Percentiles rank a stretch among this genome's conserved stretches.
Conservation (phyloP, 2,113 vertebrate genomes). For the Syngnathus scovelli region DNA sequence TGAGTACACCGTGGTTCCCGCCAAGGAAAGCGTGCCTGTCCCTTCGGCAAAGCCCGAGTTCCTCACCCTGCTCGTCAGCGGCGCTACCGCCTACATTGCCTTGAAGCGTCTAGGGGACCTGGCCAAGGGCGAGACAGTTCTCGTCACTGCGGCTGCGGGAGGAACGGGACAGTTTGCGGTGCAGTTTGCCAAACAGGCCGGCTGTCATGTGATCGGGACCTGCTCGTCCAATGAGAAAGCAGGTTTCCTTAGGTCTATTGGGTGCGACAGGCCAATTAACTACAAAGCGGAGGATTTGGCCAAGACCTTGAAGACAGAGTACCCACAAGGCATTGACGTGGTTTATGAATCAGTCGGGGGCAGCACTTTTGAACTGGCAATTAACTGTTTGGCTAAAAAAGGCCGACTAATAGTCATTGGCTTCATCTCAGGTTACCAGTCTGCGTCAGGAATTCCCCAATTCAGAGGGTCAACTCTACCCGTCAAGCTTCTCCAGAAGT, state of each 20-base stretch:
- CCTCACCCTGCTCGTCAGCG: conserved; percentile 81
- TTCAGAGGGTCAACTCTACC: conserved; percentile 74
- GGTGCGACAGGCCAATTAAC: conserved; percentile 85
- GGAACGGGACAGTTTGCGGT: conserved; percentile 90
- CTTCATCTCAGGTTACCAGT: conserved; percentile 86
- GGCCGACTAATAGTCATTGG: conserved; percentile 85
- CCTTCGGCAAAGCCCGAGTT: conserved; percentile 77
- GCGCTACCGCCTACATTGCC: conserved; percentile 83
- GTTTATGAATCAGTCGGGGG: conserved; percentile 90
- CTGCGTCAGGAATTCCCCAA: conserved; percentile 71
- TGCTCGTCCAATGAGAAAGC: conserved; percentile 84
- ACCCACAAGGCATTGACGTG: conserved; percentile 80
- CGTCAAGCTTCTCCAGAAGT: conserved; percentile 82
- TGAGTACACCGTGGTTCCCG: conserved; percentile 82
- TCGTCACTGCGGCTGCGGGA: conserved; percentile 86
- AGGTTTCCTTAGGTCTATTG: conserved; percentile 82
- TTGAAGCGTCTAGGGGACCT: conserved; percentile 80
- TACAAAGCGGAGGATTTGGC: conserved; percentile 76
- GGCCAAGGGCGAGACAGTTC: conserved; percentile 76
- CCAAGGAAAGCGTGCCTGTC: conserved; percentile 68
- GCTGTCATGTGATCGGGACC: conserved; percentile 87
- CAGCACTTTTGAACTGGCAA: conserved; percentile 76
- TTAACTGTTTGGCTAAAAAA: conserved; percentile 77
- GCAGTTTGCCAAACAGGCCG: conserved; percentile 83
- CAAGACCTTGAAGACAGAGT: conserved; percentile 73